Conservation (phyloP, 2,113 vertebrate species). For the Rhynchomys soricoides region DNA sequence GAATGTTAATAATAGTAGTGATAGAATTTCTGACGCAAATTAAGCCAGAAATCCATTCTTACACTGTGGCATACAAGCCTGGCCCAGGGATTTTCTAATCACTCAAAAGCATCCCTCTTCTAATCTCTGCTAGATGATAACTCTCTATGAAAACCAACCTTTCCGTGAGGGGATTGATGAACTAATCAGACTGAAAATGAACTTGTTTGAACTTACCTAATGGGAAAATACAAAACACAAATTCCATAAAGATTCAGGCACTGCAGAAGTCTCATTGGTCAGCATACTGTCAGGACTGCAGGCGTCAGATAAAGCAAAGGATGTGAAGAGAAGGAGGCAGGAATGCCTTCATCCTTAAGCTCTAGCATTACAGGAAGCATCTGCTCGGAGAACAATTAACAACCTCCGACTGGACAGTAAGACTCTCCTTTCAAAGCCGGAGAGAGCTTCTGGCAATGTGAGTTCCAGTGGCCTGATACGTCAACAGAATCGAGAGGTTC, state of each 20-base stretch:
- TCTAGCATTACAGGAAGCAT: conserved; percentile 71
- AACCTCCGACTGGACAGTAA: neutral
- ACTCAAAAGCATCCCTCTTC: neutral
- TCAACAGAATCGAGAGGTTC: neutral
- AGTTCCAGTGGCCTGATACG: neutral
- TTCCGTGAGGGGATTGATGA: neutral
- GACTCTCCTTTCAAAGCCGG: conserved; percentile 21
- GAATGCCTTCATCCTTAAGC: conserved; percentile 46
- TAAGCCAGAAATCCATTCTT: conserved; percentile 17
- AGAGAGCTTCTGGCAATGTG: neutral
- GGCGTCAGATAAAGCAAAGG: conserved; percentile 62
- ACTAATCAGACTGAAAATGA: conserved; percentile 30
- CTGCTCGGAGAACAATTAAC: conserved; percentile 69
- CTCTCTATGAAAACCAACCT: conserved; percentile 9
- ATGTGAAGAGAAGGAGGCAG: conserved; percentile 46
- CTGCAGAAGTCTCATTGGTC: neutral
- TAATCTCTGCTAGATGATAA: conserved; percentile 14
- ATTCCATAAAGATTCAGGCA: conserved; percentile 2
- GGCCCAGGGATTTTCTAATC: neutral
- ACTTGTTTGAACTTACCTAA: neutral
- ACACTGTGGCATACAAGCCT: neutral
- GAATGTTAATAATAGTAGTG: neutral
- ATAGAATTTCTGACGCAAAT: conserved; percentile 15
- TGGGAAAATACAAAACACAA: neutral
- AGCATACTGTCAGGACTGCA: conserved; percentile 32